phyloP scores from a whole-genome alignment of 1,140 invertebrate genomes.

The Drosophila nebulosa region DNA sequence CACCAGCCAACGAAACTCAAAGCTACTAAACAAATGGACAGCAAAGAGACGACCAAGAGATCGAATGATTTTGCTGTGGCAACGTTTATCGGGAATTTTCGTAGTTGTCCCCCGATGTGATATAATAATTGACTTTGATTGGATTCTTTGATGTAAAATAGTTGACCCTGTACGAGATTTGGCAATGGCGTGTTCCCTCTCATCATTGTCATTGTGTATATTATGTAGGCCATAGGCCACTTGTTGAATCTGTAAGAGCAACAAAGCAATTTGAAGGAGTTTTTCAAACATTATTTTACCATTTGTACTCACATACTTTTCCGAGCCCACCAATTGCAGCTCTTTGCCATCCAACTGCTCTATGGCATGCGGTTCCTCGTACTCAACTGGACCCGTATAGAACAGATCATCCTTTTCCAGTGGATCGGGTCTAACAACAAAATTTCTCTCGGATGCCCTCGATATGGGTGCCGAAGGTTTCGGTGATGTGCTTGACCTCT shows the following conservation, averaged over 20 bases:
- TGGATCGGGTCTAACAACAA: constrained; percentile 49
- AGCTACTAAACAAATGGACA: constrained; percentile 37
- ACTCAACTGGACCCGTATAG: constrained; percentile 59
- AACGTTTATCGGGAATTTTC: neutral
- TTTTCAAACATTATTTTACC: too few relatives aligned
- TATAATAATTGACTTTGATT: too few relatives aligned
- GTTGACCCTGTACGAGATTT: too few relatives aligned
- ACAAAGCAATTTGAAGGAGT: too few relatives aligned
- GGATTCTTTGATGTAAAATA: too few relatives aligned
- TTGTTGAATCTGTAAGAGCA: constrained; percentile 28
- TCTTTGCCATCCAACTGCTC: constrained; percentile 58
- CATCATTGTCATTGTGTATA: constrained; percentile 15
- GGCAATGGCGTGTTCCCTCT: rapidly evolving
- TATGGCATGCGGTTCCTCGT: constrained; percentile 24
- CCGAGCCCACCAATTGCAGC: constrained; percentile 33
- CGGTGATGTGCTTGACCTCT: neutral
- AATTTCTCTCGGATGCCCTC: constrained; percentile 35
- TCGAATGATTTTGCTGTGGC: constrained; percentile 8
- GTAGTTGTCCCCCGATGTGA: too few relatives aligned
- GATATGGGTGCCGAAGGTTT: too few relatives aligned
- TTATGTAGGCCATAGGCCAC: constrained; percentile 43
- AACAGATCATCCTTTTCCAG: constrained; percentile 67
- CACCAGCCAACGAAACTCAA: constrained; percentile 61
- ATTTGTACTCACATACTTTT: constrained; percentile 33
- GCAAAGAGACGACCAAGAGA: constrained; percentile 58